phyloP scores from a whole-genome alignment of 1,140 invertebrate genomes.

The Idris sp. region DNA sequence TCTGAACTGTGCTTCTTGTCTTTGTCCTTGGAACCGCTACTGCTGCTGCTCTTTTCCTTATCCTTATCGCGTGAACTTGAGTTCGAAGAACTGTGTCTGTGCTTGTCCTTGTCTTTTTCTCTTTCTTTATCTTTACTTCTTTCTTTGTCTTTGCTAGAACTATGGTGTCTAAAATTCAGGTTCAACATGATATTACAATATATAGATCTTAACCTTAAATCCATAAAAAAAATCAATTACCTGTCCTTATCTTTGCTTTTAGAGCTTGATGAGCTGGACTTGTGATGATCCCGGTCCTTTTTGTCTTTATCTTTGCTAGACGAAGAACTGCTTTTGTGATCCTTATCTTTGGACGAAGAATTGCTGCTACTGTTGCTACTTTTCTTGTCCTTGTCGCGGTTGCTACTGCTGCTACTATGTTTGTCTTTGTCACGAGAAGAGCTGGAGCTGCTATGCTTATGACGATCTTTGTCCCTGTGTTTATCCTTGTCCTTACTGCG shows the following conservation, averaged over 20 bases:
- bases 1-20: slow-evolving; percentile 79
- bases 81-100: slow-evolving; percentile 67
- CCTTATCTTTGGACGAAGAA: slow-evolving; percentile 79
- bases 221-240: neutral
- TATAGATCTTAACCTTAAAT: no score
- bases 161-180: slow-evolving; percentile 68
- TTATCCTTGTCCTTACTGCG: slow-evolving; percentile 75
- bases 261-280: slow-evolving; percentile 73
- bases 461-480: slow-evolving; percentile 72
- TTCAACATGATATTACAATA: no score
- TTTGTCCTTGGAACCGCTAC: slow-evolving; percentile 78
- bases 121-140: slow-evolving; percentile 66
- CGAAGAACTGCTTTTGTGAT: slow-evolving; percentile 82
- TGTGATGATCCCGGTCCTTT: slow-evolving; percentile 67
- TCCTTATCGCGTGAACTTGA: slow-evolving; percentile 78
- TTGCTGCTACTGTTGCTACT: slow-evolving; percentile 71
- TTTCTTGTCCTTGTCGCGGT: slow-evolving; percentile 66
- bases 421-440: slow-evolving; percentile 75
- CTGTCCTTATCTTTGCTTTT: slow-evolving; percentile 70
- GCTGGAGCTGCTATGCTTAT: slow-evolving; percentile 70
- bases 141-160: slow-evolving; percentile 74
- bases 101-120: slow-evolving; percentile 69
- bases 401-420: slow-evolving; percentile 52
- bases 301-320: slow-evolving; percentile 81
- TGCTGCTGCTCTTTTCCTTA: slow-evolving; percentile 76